Evolutionary conservation across 2,888 invertebrate species (phyloP).

Genomic region (Folsomia candida): DNA sequence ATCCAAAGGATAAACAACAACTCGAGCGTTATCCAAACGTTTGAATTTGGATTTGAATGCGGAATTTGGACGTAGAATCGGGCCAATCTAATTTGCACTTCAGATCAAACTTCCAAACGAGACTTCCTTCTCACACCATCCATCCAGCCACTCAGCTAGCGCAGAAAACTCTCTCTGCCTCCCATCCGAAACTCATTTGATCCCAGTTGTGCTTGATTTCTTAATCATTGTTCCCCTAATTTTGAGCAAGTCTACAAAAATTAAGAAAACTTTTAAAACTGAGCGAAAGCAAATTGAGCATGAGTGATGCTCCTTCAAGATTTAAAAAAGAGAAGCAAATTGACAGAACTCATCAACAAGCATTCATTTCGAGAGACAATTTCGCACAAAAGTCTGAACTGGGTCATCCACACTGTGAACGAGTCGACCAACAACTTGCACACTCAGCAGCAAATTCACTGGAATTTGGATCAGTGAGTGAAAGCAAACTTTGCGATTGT

Average conservation of each 20-base stretch:
- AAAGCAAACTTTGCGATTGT: neutral
- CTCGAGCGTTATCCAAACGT: slow-evolving; percentile 1
- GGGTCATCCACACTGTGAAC: neutral
- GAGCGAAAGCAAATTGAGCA: too few relatives aligned
- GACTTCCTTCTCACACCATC: neutral
- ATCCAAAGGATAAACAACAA: slow-evolving; percentile 5
- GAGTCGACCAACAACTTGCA: neutral
- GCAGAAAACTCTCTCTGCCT: too few relatives aligned
- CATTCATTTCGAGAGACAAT: neutral
- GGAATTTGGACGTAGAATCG: neutral
- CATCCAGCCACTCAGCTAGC: neutral
- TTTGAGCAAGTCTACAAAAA: neutral
- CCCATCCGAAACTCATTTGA: neutral
- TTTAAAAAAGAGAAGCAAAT: neutral
- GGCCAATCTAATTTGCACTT: slow-evolving; percentile 16
- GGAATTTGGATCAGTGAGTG: neutral
- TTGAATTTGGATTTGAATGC: neutral
- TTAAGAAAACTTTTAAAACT: neutral
- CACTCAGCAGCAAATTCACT: too few relatives aligned
- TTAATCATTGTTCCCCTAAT: slow-evolving; percentile 2
- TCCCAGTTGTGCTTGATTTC: neutral
- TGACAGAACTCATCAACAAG: slow-evolving; percentile 1
- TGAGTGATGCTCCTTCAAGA: too few relatives aligned
- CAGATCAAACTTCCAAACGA: neutral
- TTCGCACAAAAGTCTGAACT: neutral